Evolutionary conservation across 2,888 invertebrate species (phyloP).

Genomic region (Trissonchulus sp.): DNA sequence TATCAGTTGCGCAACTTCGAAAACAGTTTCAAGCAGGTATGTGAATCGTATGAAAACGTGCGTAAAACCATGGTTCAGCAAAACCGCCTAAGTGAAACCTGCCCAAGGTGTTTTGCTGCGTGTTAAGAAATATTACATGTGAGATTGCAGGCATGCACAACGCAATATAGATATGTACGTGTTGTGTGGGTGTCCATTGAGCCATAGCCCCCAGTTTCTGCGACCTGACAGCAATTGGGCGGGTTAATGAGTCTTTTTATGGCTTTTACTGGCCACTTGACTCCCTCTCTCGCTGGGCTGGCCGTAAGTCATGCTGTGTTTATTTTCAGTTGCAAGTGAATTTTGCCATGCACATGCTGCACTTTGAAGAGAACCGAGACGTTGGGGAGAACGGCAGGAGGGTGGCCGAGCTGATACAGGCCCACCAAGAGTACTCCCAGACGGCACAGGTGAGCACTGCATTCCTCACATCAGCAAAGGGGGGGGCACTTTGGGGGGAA

Average conservation of each 20-base stretch:
- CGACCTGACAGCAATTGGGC: too few relatives aligned
- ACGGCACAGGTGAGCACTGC: constrained; percentile 52
- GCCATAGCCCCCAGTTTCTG: too few relatives aligned
- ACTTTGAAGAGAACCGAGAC: constrained; percentile 54
- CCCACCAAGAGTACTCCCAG: constrained; percentile 53
- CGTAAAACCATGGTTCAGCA: too few relatives aligned
- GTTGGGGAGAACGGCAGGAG: constrained; percentile 52
- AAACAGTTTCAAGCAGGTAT: constrained; percentile 78
- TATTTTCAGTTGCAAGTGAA: constrained; percentile 53
- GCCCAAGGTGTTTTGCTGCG: too few relatives aligned
- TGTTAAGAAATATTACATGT: too few relatives aligned
- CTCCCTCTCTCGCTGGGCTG: not conserved
- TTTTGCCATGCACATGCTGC: constrained; percentile 54
- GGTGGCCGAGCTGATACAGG: constrained; percentile 51
- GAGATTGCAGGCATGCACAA: too few relatives aligned
- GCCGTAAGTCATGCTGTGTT: not conserved
- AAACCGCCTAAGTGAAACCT: too few relatives aligned
- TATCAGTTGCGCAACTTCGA: constrained; percentile 84
- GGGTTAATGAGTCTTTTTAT: not conserved
- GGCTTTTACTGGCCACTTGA: not conserved
- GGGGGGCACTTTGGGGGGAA: too few relatives aligned
- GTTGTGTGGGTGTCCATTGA: too few relatives aligned
- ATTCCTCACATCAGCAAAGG: too few relatives aligned
- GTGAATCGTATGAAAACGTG: too few relatives aligned
- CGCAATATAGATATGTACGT: too few relatives aligned